A percentile compares a stretch with the other conserved stretches of the same genome.
Conservation (phyloP, 37 sponge, comb jelly and placozoan genomes). For the Eunapius fragilis region DNA sequence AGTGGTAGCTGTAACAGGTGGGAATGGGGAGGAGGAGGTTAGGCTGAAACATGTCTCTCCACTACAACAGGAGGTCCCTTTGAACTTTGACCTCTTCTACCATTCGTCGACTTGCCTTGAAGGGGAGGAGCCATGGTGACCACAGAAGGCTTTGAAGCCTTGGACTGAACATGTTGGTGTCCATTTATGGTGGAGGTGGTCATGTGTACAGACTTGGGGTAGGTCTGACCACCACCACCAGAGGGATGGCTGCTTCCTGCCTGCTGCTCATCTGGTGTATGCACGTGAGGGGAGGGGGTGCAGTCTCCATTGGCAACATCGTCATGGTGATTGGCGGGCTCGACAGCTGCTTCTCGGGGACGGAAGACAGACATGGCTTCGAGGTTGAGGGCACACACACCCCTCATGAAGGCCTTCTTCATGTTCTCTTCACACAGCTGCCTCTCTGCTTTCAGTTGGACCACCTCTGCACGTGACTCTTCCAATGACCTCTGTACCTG, state of each 20-base stretch:
- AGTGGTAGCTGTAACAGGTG: no score
- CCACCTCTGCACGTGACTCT: slow-evolving; percentile 63
- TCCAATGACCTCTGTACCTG: slow-evolving; percentile 69
- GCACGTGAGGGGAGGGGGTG: neutral
- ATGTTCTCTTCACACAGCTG: slow-evolving; percentile 90
- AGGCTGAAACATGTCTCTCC: neutral
- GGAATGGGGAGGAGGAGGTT: neutral
- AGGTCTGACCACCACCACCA: neutral
- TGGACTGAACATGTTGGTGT: neutral
- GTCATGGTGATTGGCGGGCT: neutral
- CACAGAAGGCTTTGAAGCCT: neutral
- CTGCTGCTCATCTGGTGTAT: neutral
- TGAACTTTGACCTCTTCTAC: neutral
- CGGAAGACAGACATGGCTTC: slow-evolving; percentile 98
- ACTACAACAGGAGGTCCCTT: neutral
- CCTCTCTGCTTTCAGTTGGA: slow-evolving; percentile 57
- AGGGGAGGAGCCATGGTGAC: neutral
- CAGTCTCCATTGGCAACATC: neutral
- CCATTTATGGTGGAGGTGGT: neutral
- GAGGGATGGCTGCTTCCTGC: neutral
- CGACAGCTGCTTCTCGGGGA: slow-evolving; percentile 9
- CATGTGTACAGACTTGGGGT: neutral
- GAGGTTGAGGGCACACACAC: slow-evolving; percentile 97
- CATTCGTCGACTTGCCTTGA: neutral
- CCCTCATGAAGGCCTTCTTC: slow-evolving; percentile 99